phyloP scores from a whole-genome alignment of 2,797 vertebrate genomes.

The Neoniphon sammara region DNA sequence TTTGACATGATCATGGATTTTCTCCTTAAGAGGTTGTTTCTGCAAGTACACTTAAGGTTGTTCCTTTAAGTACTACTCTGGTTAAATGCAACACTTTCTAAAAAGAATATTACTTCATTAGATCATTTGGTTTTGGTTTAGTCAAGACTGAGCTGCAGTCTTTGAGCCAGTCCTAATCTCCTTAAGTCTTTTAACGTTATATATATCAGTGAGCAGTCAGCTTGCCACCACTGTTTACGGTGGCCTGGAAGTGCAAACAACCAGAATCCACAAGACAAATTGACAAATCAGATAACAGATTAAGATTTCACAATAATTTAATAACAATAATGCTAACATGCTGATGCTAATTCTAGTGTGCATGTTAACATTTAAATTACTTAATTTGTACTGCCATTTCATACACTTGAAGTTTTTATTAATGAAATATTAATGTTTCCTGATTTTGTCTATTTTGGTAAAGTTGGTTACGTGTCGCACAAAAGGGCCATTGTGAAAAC shows the following conservation, averaged over 20 bases:
- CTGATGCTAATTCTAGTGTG: too few relatives aligned
- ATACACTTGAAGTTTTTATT: too few relatives aligned
- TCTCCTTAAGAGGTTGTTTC: slow-evolving; percentile 30
- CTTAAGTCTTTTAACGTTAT: not conserved
- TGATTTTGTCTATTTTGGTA: slow-evolving; percentile 12
- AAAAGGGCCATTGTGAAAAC: not conserved
- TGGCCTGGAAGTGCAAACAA: slow-evolving; percentile 7
- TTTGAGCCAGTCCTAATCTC: not conserved
- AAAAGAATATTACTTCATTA: not conserved
- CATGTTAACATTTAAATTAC: too few relatives aligned
- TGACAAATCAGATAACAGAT: too few relatives aligned
- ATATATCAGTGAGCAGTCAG: not conserved
- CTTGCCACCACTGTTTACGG: not conserved
- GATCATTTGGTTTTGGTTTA: not conserved
- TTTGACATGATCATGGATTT: slow-evolving; percentile 47
- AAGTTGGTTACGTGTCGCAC: slow-evolving; percentile 8
- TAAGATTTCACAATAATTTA: too few relatives aligned
- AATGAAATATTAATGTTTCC: too few relatives aligned
- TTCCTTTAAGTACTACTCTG: slow-evolving; percentile 63
- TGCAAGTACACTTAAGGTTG: slow-evolving; percentile 52
- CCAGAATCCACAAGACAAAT: slow-evolving; percentile 29
- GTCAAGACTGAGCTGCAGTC: slow-evolving; percentile 32
- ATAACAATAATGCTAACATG: too few relatives aligned
- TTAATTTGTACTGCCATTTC: too few relatives aligned
- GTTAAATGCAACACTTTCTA: slow-evolving; percentile 47